A percentile compares a stretch with the other conserved stretches of the same genome.
Conservation (phyloP, 2,888 invertebrate species). For the Melangyna quadrimaculata region DNA sequence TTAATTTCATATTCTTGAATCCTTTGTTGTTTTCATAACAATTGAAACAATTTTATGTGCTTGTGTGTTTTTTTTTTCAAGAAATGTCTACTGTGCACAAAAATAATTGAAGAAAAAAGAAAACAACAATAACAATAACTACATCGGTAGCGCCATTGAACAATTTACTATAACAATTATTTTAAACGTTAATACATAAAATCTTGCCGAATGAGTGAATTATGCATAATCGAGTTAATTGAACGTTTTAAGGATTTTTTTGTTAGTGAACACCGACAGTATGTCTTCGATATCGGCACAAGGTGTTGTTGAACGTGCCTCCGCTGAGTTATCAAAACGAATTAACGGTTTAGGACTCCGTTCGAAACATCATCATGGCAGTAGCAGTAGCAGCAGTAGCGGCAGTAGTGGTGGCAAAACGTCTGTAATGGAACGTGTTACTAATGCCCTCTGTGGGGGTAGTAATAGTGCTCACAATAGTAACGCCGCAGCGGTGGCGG, state of each 20-base stretch:
- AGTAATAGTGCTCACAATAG: conserved; percentile 78
- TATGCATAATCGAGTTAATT: conserved; percentile 57
- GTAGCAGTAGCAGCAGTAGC: conserved; percentile 75
- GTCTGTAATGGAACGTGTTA: conserved; percentile 93
- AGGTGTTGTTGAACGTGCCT: conserved; percentile 95
- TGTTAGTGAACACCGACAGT: conserved; percentile 58
- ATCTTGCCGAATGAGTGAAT: conserved; percentile 69
- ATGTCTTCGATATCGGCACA: conserved; percentile 94
- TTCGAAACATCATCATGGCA: conserved; percentile 82
- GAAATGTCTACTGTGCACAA: conserved; percentile 43
- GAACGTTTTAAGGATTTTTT: conserved; percentile 47
- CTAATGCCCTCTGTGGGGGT: conserved; percentile 92
- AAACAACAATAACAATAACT: conserved; percentile 14
- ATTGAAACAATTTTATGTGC: neutral
- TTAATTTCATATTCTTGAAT: conserved; percentile 36
- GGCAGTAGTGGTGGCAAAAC: conserved; percentile 82
- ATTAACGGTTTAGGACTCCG: conserved; percentile 91
- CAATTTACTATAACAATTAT: neutral
- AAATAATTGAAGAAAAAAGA: conserved; percentile 13
- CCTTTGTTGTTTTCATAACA: conserved; percentile 40
- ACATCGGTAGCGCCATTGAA: neutral
- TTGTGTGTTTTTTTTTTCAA: conserved; percentile 19
- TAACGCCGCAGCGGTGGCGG: conserved; percentile 65
- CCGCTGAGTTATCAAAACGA: conserved; percentile 93
- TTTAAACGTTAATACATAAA: conserved; percentile 20